Evolutionary conservation across 2,113 vertebrate genomes (phyloP), one percentile per base, ranked within the genome.

Genomic region (Odocoileus virginianus): DNA sequence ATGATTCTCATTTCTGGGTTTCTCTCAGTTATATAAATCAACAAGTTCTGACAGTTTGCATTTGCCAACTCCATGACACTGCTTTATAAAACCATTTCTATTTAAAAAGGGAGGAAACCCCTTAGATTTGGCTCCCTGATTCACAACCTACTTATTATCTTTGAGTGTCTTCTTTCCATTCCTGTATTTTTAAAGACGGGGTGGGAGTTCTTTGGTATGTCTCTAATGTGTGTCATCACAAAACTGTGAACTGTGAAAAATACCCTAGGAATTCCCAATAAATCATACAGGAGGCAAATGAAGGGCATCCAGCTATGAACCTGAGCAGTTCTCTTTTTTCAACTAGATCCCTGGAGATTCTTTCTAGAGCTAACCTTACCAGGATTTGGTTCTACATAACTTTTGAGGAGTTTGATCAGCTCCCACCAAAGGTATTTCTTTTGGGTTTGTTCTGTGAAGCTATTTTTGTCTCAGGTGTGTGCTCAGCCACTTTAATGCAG

Each of bases 241-340:
- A 88, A 95, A 87, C 96, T 92, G 60, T 95, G 92, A 92, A 90
- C 94, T 97, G 89, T 97, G 97, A 97, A 97, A 98, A 98, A 96
- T 94, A 92, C 57, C 64, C 19, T 3, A 96, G 93, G 84, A 97
- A 98, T 95, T 94, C 89, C 82, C 87, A 94, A 84, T 96, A 97
- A 96, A 96, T 96, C 1, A 11, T 86, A 82, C 52, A 95, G 94
- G 67, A 97, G 90, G 93, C 90, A 87, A 94, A n/a, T 92, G 95
- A 97, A 97, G 64, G 96, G 61, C 95, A 94, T 33, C 21, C 36
- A 67, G 91, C 52, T 79, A 2, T 87, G 87, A 93, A 88, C 25
- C 76, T 94, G 55, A 76, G 79, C 82, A 45, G 45, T 36, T 85
- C 47, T 93, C 52, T 47, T 86, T 61, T 91, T 84, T 93, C 23